Percentiles rank a stretch among this genome's conserved stretches.
phyloP scores from a whole-genome alignment of 2,888 invertebrate species.

The Caenorhabditis sp. region DNA sequence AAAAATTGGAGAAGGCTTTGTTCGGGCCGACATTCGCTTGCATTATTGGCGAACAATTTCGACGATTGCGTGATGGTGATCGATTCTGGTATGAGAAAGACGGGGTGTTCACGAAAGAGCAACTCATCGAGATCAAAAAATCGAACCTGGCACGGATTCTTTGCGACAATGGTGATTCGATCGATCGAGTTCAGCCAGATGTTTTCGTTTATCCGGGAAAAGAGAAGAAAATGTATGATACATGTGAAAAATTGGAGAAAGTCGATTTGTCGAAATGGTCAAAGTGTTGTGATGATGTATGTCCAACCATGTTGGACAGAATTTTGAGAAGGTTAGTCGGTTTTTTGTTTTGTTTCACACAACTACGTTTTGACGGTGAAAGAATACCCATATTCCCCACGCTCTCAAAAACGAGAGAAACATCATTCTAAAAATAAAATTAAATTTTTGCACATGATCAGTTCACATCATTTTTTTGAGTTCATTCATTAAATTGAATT shows the following conservation, averaged over 20 bases:
- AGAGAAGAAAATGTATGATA: conserved; percentile 22
- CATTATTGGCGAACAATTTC: conserved; percentile 89
- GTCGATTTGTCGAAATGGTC: conserved; percentile 33
- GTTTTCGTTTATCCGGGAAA: conserved; percentile 34
- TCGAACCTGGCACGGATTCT: conserved; percentile 82
- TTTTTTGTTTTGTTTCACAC: too few relatives aligned
- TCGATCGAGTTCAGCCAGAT: conserved; percentile 77
- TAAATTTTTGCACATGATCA: too few relatives aligned
- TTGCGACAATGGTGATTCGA: conserved; percentile 92
- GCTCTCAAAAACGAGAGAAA: too few relatives aligned
- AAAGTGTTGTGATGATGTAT: conserved; percentile 36
- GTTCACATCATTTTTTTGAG: too few relatives aligned
- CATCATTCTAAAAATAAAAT: too few relatives aligned
- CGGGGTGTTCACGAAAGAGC: conserved; percentile 83
- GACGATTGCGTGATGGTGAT: conserved; percentile 87
- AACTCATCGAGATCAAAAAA: conserved; percentile 83
- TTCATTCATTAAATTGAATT: too few relatives aligned
- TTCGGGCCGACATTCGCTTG: conserved; percentile 93
- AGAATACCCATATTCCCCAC: too few relatives aligned
- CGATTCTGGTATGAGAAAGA: conserved; percentile 90
- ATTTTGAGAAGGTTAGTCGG: conserved; percentile 30
- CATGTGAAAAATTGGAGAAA: conserved; percentile 13
- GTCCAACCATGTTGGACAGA: conserved; percentile 40
- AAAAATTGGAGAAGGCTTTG: conserved; percentile 81
- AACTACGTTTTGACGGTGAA: too few relatives aligned